A percentile compares a stretch with the other conserved stretches of the same genome.
These are phyloP conservation scores for Perccottus glenii DNA, from an alignment of 2,113 vertebrate genomes.

Conservation along the genomic window DNA sequence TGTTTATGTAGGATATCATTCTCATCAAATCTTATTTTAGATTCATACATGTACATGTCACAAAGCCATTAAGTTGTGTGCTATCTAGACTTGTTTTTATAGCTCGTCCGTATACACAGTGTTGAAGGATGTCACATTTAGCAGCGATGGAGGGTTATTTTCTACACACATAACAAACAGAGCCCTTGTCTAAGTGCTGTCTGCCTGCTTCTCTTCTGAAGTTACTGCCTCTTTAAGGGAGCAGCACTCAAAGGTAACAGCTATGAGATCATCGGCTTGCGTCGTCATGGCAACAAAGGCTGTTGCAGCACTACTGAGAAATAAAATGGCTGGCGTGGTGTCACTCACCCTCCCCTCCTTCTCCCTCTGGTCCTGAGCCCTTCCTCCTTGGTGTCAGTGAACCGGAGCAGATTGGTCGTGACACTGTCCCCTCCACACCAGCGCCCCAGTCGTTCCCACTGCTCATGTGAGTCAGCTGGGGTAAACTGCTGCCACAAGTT, in stretches of 20 bases:
- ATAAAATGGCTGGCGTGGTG: slow-evolving; percentile 79
- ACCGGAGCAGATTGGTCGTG: slow-evolving; percentile 74
- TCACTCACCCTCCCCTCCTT: slow-evolving; percentile 23
- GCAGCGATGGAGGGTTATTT: slow-evolving; percentile 16
- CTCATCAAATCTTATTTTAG: too few species aligned
- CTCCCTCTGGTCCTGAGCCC: slow-evolving; percentile 29
- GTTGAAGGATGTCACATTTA: slow-evolving; percentile 2
- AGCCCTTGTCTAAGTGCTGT: slow-evolving; percentile 33
- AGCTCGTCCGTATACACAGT: not conserved
- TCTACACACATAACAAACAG: slow-evolving; percentile 26
- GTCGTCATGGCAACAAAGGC: slow-evolving; percentile 81
- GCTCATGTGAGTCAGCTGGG: slow-evolving; percentile 66
- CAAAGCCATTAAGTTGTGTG: too few species aligned
- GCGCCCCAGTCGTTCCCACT: slow-evolving; percentile 54
- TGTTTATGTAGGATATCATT: too few species aligned
- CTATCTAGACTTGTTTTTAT: too few species aligned
- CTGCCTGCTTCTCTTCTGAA: slow-evolving; percentile 46
- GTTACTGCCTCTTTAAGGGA: slow-evolving; percentile 72
- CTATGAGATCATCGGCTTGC: slow-evolving; percentile 81
- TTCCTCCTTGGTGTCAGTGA: slow-evolving; percentile 75
- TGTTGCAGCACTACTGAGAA: slow-evolving; percentile 80
- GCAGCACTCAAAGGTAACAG: slow-evolving; percentile 71
- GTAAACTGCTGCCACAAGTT: slow-evolving; percentile 30
- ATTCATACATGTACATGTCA: too few species aligned
- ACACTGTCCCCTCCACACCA: slow-evolving; percentile 44